Conservation (phyloP, 2,888 invertebrate species). For the Ephialtes manifestator region DNA sequence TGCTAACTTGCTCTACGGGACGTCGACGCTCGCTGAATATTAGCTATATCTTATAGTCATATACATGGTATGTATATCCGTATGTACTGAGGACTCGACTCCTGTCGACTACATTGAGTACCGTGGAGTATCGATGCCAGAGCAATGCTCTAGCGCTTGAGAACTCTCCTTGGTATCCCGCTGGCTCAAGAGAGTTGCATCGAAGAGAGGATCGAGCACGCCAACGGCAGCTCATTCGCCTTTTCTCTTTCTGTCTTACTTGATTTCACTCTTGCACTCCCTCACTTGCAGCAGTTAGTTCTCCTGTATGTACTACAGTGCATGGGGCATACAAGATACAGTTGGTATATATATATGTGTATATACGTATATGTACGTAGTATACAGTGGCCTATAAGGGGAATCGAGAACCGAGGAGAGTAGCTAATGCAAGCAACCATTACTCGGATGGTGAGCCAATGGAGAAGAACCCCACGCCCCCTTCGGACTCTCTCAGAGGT, state of each 20-base stretch:
- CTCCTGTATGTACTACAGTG: slow-evolving; percentile 43
- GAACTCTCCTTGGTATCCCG: slow-evolving; percentile 42
- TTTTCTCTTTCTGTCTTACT: slow-evolving; percentile 62
- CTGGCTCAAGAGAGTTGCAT: slow-evolving; percentile 41
- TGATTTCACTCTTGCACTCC: slow-evolving; percentile 60
- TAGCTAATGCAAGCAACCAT: slow-evolving; percentile 85
- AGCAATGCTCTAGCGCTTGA: slow-evolving; percentile 22
- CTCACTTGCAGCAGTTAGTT: slow-evolving; percentile 57
- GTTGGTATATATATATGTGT: slow-evolving; percentile 21
- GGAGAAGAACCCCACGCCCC: slow-evolving; percentile 86
- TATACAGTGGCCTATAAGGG: slow-evolving; percentile 62
- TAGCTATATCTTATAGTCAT: not conserved
- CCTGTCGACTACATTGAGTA: slow-evolving; percentile 31
- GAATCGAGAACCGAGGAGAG: slow-evolving; percentile 74
- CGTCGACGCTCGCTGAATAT: slow-evolving; percentile 20
- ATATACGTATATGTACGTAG: slow-evolving; percentile 8
- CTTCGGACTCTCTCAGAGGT: slow-evolving; percentile 77
- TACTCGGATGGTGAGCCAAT: slow-evolving; percentile 85
- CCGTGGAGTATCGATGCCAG: slow-evolving; percentile 38
- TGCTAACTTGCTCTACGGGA: slow-evolving; percentile 58
- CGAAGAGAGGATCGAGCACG: slow-evolving; percentile 50
- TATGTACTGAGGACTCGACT: slow-evolving; percentile 30
- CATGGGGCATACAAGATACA: slow-evolving; percentile 17
- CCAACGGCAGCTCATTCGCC: slow-evolving; percentile 58
- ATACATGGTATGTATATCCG: slow-evolving; percentile 8